A percentile compares a stretch with the other conserved stretches of the same genome.
These are phyloP conservation scores for Melanerpes formicivorus DNA, from an alignment of 2,113 vertebrate species.

Conservation along the genomic window DNA sequence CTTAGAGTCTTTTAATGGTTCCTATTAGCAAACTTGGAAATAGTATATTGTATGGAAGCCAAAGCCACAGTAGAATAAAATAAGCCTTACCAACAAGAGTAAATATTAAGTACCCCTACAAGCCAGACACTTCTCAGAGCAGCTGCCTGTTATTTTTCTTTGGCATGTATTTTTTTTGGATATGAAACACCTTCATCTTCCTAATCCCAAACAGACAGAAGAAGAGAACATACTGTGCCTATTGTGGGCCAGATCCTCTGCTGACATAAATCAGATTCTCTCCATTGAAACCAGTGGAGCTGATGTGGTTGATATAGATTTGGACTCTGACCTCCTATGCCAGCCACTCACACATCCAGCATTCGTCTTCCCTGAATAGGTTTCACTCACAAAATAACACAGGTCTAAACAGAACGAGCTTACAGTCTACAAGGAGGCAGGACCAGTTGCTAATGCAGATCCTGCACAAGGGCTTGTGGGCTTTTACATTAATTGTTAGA, in stretches of 20 bases:
- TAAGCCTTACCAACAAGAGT: background rate
- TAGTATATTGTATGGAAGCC: background rate
- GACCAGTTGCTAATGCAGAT: background rate
- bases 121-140: constrained; percentile 6
- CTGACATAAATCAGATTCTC: background rate
- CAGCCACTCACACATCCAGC: background rate
- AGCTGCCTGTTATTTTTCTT: constrained; percentile 32
- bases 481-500: background rate
- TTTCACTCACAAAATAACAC: background rate
- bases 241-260: constrained; percentile 2
- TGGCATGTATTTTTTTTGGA: constrained; percentile 11
- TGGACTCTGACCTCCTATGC: background rate
- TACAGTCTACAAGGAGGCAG: background rate
- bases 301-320: background rate
- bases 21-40: background rate
- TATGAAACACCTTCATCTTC: constrained; percentile 24
- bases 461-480: background rate
- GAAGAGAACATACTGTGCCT: constrained; percentile 43
- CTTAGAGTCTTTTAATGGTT: background rate
- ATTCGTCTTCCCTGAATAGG: background rate
- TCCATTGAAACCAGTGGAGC: background rate
- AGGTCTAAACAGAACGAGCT: background rate
- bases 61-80: background rate
- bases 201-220: background rate
- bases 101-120: background rate